Base-by-base conservation (phyloP, 2,113 vertebrate genomes). In the Pachypanchax playfairii region DNA sequence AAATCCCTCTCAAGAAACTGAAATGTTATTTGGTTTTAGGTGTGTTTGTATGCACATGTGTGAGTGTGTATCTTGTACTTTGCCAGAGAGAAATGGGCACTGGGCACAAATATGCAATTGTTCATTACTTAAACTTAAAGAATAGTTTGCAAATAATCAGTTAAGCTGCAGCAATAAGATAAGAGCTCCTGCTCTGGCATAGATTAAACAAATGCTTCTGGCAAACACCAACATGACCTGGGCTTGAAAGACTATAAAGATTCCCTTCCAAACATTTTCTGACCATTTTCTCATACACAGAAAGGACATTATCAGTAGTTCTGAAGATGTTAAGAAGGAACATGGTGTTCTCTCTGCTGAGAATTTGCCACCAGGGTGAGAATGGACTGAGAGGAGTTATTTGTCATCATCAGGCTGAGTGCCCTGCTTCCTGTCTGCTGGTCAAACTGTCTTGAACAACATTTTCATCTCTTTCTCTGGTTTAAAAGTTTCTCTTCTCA, bases 301-400 rank as follows among this genome's bases (percentile, higher is more conserved):
- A 52, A 85, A 83, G 29, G 39, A 73, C 75, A 83, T 87, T 87
- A 80, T 75, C 73, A 56, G 77, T 15, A 53, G 48, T 67, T 79
- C 43, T 62, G 70, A 26, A 24, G 49, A 86, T 69, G 64, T 79
- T 76, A 75, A 77, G 63, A 52, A 67, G 72, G 65, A 73, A 69
- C 70, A 78, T 69, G 75, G 70, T 75, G 82, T 84, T 85, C 80
- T 65, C 61, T 55, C 48, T 50, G 25, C 55, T 65, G 36, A 41
- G 58, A 52, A 79, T 79, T 59, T 71, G 46, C 73, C 63, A 71
- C 68, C 57, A 59, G 69, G 80, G 80, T 3, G 79, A 67, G 57
- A 87, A 85, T 81, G 83, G 77, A 73, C 70, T 50, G 53, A 64
- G 29, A 53, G 73, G 57, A 50, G 47, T 68, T 69, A 72, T 83